phyloP scores from a whole-genome alignment of 2,797 vertebrate genomes.

The Clarias laeviceps region DNA sequence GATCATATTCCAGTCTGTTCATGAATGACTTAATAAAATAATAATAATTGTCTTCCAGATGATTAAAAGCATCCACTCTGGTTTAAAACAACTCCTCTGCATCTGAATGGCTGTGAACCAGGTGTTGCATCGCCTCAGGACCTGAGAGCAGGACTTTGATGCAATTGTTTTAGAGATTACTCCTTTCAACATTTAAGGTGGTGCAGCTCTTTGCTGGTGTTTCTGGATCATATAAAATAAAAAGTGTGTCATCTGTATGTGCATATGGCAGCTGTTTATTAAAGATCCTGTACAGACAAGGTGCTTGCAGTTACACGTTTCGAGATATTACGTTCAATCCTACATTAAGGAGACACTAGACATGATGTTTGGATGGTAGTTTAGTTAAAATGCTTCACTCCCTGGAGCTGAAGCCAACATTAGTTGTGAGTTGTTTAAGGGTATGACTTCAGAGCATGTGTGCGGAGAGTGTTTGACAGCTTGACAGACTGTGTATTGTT shows the following conservation, averaged over 20 bases:
- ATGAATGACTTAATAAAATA: neutral
- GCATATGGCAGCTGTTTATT: neutral
- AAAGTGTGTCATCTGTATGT: neutral
- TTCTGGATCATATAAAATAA: neutral
- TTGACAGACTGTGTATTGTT: neutral
- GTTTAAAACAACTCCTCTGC: neutral
- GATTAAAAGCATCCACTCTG: neutral
- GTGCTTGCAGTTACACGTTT: constrained; percentile 20
- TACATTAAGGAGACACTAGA: neutral
- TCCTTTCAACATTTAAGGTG: neutral
- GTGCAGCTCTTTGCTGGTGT: neutral
- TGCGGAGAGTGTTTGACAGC: neutral
- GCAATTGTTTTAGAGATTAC: constrained; percentile 13
- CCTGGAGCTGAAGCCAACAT: neutral
- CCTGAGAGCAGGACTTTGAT: neutral
- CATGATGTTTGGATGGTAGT: neutral
- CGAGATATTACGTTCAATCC: neutral
- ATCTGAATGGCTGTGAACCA: constrained; percentile 34
- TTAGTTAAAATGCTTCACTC: neutral
- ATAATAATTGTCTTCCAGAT: neutral
- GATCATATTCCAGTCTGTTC: neutral
- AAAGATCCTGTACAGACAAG: neutral
- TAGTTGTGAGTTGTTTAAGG: no score
- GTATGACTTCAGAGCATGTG: neutral
- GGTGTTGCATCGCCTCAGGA: constrained; percentile 46